These are phyloP conservation scores for Agriopis marginaria DNA, from an alignment of 2,888 invertebrate genomes.

Conservation along the genomic window DNA sequence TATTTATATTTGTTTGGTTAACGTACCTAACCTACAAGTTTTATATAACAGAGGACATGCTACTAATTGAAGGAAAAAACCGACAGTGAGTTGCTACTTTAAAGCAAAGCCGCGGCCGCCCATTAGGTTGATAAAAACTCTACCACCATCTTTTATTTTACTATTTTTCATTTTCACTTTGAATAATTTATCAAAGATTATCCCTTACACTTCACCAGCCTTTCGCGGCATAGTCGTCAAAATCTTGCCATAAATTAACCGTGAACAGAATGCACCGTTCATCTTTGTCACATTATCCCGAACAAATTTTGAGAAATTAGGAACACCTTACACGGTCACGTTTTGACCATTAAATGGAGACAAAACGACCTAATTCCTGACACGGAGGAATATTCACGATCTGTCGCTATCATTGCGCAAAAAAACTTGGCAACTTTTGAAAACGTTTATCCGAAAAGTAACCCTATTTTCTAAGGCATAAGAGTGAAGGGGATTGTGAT, in stretches of 20 bases:
- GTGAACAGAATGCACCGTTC: conserved; percentile 67
- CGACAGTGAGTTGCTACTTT: no score
- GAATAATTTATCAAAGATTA: conserved; percentile 58
- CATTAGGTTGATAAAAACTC: no score
- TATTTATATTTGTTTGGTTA: background rate
- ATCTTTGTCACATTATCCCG: conserved; percentile 77
- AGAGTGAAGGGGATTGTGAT: conserved; percentile 18
- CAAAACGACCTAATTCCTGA: conserved; percentile 83
- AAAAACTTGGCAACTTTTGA: conserved; percentile 61
- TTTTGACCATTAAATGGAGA: conserved; percentile 83
- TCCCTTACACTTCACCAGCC: conserved; percentile 48
- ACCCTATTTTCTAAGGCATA: conserved; percentile 47
- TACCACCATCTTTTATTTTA: background rate
- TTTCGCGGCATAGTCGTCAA: conserved; percentile 49
- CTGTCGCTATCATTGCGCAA: conserved; percentile 83
- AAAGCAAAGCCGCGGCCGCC: no score
- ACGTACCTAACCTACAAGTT: background rate
- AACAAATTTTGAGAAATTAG: conserved; percentile 79
- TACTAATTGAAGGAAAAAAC: no score
- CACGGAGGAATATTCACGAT: conserved; percentile 82
- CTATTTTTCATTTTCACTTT: background rate
- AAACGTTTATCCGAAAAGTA: conserved; percentile 36
- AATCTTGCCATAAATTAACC: conserved; percentile 69
- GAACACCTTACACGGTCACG: conserved; percentile 78
- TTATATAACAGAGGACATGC: no score